phyloP scores from a whole-genome alignment of 2,888 invertebrate genomes.

The Drosophila kuntzei region DNA sequence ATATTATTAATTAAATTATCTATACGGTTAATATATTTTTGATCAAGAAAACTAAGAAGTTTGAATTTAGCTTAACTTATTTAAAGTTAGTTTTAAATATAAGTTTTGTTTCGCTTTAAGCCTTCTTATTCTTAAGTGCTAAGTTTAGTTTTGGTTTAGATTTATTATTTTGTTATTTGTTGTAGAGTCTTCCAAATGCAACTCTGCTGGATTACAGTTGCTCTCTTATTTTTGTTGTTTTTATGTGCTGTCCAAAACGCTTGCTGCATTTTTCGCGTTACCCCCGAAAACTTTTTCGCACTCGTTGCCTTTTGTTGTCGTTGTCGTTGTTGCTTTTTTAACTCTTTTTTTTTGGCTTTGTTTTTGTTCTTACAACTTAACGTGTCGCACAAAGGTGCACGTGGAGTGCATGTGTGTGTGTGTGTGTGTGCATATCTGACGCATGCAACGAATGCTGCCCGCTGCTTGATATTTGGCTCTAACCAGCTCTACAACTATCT shows the following conservation, averaged over 20 bases:
- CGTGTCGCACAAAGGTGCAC: slow-evolving; percentile 77
- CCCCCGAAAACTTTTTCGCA: slow-evolving; percentile 59
- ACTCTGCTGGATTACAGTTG: slow-evolving; percentile 16
- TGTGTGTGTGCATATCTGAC: slow-evolving; percentile 58
- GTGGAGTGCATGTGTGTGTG: slow-evolving; percentile 27
- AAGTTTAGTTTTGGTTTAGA: background rate
- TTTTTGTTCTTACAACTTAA: slow-evolving; percentile 68
- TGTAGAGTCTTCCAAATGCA: slow-evolving; percentile 19
- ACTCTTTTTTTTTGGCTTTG: slow-evolving; percentile 29
- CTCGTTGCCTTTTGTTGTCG: slow-evolving; percentile 56
- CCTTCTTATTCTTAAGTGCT: background rate
- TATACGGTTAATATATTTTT: too few relatives aligned
- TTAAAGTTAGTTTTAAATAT: background rate
- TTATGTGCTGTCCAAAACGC: slow-evolving; percentile 51
- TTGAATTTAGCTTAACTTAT: too few relatives aligned
- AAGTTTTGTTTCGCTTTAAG: background rate
- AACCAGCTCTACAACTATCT: slow-evolving; percentile 53
- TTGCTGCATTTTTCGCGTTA: slow-evolving; percentile 41
- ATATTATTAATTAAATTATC: too few relatives aligned
- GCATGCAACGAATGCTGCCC: slow-evolving; percentile 57
- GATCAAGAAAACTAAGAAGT: too few relatives aligned
- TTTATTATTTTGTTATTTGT: background rate
- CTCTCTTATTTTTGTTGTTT: slow-evolving; percentile 10
- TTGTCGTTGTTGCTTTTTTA: slow-evolving; percentile 42
- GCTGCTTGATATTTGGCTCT: slow-evolving; percentile 70